Conservation (phyloP, 2,888 invertebrate species). For the Keiferia lycopersicella region DNA sequence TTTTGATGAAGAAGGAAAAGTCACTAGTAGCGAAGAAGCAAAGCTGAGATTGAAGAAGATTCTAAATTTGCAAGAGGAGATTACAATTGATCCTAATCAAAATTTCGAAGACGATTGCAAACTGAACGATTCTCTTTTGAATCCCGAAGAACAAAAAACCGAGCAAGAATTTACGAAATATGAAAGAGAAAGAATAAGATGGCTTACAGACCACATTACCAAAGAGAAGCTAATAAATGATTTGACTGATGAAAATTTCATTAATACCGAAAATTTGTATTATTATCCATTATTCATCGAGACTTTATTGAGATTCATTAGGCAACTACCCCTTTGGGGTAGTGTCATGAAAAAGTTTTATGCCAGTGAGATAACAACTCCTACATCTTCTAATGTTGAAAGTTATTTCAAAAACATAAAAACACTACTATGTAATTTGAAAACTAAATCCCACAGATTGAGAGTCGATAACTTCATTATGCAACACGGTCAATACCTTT, state of each 20-base stretch:
- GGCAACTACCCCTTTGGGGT: constrained; percentile 30
- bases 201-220: constrained; percentile 28
- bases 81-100: background rate
- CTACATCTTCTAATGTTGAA: constrained; percentile 28
- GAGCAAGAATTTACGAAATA: background rate
- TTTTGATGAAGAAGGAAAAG: background rate
- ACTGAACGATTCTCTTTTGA: background rate
- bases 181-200: constrained; percentile 21
- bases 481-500: constrained; percentile 22
- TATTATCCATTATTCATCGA: constrained; percentile 29
- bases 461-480: constrained; percentile 26
- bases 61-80: constrained; percentile 9
- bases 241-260: constrained; percentile 28
- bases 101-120: background rate
- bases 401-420: constrained; percentile 28
- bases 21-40: constrained; percentile 22
- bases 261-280: constrained; percentile 29
- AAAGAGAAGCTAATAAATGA: constrained; percentile 30
- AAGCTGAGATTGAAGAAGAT: constrained; percentile 22
- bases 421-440: constrained; percentile 28
- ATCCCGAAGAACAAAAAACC: background rate
- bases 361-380: background rate
- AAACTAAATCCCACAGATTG: constrained; percentile 27
- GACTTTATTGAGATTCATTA: constrained; percentile 27
- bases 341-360: constrained; percentile 19